These are phyloP conservation scores for Carduelis carduelis DNA, from an alignment of 2,797 vertebrate species.

Conservation along the genomic window DNA sequence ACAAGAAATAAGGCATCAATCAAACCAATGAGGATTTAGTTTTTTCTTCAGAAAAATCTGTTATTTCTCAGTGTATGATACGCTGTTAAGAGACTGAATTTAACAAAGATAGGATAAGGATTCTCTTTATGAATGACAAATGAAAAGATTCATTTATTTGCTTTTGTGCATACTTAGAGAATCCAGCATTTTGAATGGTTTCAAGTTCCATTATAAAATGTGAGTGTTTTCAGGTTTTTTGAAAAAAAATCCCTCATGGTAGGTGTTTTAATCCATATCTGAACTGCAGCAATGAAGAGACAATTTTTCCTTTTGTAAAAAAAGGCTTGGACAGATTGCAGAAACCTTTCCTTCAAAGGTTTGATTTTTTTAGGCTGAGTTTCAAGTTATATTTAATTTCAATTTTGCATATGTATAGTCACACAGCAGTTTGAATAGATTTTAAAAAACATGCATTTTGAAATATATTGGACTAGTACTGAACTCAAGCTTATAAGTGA, in stretches of 20 bases:
- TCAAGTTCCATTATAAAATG: neutral
- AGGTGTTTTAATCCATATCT: neutral
- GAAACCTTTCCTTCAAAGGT: neutral
- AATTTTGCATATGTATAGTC: neutral
- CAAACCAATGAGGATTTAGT: neutral
- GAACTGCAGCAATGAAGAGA: neutral
- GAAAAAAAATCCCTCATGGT: fast-evolving
- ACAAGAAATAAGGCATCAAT: neutral
- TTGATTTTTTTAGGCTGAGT: neutral
- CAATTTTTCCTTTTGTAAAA: neutral
- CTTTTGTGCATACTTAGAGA: neutral
- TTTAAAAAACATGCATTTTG: neutral
- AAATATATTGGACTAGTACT: neutral
- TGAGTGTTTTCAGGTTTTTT: neutral
- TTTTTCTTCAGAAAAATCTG: neutral
- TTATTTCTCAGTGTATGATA: neutral
- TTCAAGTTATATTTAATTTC: neutral
- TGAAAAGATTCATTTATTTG: neutral
- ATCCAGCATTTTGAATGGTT: neutral
- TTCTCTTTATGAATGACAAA: neutral
- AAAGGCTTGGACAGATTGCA: neutral
- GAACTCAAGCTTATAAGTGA: neutral
- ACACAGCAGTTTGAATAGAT: neutral
- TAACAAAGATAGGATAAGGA: neutral
- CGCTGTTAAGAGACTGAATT: neutral